Percentiles rank a stretch among this genome's conserved stretches.
Conservation (phyloP, 1,140 invertebrate genomes). For the Anastrepha obliqua region DNA sequence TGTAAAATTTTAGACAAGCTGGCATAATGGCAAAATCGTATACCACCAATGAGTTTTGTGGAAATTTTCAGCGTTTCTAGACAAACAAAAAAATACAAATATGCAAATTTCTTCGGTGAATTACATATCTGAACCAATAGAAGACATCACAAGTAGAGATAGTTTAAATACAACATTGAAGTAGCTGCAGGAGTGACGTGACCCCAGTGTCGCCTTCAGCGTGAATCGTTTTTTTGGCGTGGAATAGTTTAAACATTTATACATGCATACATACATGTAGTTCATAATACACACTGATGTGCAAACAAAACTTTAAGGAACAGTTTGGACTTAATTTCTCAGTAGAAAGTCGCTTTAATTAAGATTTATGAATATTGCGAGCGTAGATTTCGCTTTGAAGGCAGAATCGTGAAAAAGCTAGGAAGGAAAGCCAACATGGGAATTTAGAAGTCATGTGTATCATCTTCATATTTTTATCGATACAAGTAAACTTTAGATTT, state of each 20-base stretch:
- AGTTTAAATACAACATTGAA: not conserved
- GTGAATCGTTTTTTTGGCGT: not conserved
- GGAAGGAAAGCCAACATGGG: not conserved
- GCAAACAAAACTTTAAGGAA: not conserved
- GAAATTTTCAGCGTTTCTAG: not conserved
- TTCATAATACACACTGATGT: not conserved
- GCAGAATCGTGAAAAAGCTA: not conserved
- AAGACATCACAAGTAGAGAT: not conserved
- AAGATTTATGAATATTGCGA: not conserved
- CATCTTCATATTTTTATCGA: no score
- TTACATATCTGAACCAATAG: not conserved
- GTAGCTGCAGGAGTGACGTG: not conserved
- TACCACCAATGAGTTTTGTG: not conserved
- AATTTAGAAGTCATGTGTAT: no score
- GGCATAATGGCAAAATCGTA: not conserved
- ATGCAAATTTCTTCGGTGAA: not conserved
- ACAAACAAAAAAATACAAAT: not conserved
- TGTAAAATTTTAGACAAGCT: not conserved
- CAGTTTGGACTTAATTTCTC: not conserved
- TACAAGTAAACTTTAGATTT: no score
- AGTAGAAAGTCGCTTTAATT: slow-evolving; percentile 9
- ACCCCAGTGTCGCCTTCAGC: not conserved
- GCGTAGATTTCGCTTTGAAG: no score
- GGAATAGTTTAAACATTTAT: not conserved
- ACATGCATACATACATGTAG: not conserved